Evolutionary conservation across 1,140 invertebrate genomes (phyloP).

Genomic region (Lepidurus packardi): DNA sequence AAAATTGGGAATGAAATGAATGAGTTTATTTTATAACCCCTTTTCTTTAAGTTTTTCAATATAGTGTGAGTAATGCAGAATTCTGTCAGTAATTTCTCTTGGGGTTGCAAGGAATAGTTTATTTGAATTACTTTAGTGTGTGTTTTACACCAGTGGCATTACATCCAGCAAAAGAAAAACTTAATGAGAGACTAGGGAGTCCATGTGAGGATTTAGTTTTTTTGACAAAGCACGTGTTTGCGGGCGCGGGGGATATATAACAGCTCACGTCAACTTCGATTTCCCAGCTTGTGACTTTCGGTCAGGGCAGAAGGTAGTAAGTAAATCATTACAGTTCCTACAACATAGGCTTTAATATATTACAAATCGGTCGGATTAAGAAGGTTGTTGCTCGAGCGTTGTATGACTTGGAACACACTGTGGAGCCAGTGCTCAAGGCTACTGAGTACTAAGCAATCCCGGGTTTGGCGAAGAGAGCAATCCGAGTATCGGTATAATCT

Average conservation of each 20-base stretch:
- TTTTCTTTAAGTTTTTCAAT: not conserved
- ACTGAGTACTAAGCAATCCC: not conserved
- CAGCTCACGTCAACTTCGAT: too few relatives aligned
- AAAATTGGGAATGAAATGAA: too few relatives aligned
- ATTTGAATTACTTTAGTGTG: not conserved
- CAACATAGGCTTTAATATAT: too few relatives aligned
- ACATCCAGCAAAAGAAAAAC: not conserved
- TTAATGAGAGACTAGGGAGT: too few relatives aligned
- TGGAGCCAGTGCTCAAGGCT: not conserved
- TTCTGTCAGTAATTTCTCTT: not conserved
- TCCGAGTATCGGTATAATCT: not conserved
- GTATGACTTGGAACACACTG: not conserved
- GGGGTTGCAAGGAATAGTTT: not conserved
- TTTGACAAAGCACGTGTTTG: too few relatives aligned
- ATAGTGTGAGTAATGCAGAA: conserved; percentile 1
- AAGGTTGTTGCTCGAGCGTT: not conserved
- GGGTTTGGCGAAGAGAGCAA: not conserved
- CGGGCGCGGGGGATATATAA: too few relatives aligned
- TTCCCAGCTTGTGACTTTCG: too few relatives aligned
- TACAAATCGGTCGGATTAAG: not conserved
- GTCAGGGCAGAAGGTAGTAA: too few relatives aligned
- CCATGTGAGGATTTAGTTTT: too few relatives aligned
- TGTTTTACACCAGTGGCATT: not conserved
- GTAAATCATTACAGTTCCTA: too few relatives aligned
- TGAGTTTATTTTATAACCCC: not conserved